Conservation (phyloP, 2,113 vertebrate genomes). For the Amblyopsis rosae region DNA sequence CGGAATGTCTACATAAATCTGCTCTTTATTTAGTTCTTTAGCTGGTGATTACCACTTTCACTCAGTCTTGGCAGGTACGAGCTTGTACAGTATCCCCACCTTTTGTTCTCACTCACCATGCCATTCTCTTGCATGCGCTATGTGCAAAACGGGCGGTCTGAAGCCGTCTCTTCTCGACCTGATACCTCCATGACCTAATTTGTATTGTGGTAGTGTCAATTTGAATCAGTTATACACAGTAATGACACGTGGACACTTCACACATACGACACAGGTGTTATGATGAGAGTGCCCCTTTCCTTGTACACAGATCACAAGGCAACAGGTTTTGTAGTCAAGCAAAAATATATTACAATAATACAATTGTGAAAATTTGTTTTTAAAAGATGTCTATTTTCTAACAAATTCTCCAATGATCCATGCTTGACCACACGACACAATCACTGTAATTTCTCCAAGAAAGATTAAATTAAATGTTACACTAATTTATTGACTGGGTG, state of each 20-base stretch:
- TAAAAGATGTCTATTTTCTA: background rate
- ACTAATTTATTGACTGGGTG: constrained; percentile 8
- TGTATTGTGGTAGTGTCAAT: constrained; percentile 18
- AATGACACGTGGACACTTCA: constrained; percentile 2
- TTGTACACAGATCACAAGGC: background rate
- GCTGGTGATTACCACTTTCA: constrained; percentile 57
- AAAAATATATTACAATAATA: background rate
- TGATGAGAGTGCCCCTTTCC: background rate
- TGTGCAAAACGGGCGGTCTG: constrained; percentile 41
- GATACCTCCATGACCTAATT: constrained; percentile 64
- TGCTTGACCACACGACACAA: background rate
- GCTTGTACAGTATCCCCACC: constrained; percentile 32
- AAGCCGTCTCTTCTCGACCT: constrained; percentile 48
- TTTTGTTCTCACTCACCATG: constrained; percentile 35
- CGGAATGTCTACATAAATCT: constrained; percentile 56
- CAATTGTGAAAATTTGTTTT: no score
- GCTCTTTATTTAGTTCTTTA: constrained; percentile 50
- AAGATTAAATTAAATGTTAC: constrained; percentile 5
- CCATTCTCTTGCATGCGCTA: constrained; percentile 46
- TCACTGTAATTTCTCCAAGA: background rate
- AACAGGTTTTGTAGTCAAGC: background rate
- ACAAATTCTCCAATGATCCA: background rate
- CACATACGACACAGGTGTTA: background rate
- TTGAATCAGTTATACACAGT: constrained; percentile 37
- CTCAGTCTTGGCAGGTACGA: constrained; percentile 49